phyloP scores from a whole-genome alignment of 2,888 invertebrate species.

The Oscheius sp. region DNA sequence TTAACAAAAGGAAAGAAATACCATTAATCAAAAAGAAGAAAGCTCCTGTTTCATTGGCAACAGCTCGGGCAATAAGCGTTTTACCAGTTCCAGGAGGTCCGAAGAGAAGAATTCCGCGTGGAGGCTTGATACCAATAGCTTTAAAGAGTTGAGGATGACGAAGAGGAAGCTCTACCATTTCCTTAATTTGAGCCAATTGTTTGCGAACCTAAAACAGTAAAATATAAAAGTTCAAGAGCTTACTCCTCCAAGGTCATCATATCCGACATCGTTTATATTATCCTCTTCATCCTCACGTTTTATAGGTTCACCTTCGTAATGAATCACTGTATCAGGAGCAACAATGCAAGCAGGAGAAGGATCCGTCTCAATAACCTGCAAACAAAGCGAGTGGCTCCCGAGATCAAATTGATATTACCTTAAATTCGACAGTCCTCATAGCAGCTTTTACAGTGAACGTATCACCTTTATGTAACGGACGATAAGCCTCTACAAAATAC shows the following conservation, averaged over 20 bases:
- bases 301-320: slow-evolving; percentile 98
- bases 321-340: slow-evolving; percentile 97
- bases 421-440: slow-evolving; percentile 98
- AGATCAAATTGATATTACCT: slow-evolving; percentile 74
- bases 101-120: slow-evolving; percentile 94
- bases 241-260: slow-evolving; percentile 97
- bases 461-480: slow-evolving; percentile 93
- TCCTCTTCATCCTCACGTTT: slow-evolving; percentile 99
- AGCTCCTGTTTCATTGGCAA: slow-evolving; percentile 98
- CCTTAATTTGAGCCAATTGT: slow-evolving; percentile 98
- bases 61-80: slow-evolving; percentile 96
- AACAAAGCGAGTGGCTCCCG: neutral
- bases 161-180: slow-evolving; percentile 98
- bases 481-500: slow-evolving; percentile 97
- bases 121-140: slow-evolving; percentile 78
- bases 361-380: slow-evolving; percentile 87
- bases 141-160: slow-evolving; percentile 98
- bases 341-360: slow-evolving; percentile 98
- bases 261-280: slow-evolving; percentile 94
- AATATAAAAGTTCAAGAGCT: neutral
- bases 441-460: slow-evolving; percentile 96
- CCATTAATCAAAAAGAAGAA: slow-evolving; percentile 98
- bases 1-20: slow-evolving; percentile 54
- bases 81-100: slow-evolving; percentile 90
- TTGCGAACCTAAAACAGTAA: slow-evolving; percentile 78